Percentiles rank a stretch among this genome's conserved stretches.
Conservation (phyloP, 2,888 invertebrate species). For the Camptogramma bilineatum region DNA sequence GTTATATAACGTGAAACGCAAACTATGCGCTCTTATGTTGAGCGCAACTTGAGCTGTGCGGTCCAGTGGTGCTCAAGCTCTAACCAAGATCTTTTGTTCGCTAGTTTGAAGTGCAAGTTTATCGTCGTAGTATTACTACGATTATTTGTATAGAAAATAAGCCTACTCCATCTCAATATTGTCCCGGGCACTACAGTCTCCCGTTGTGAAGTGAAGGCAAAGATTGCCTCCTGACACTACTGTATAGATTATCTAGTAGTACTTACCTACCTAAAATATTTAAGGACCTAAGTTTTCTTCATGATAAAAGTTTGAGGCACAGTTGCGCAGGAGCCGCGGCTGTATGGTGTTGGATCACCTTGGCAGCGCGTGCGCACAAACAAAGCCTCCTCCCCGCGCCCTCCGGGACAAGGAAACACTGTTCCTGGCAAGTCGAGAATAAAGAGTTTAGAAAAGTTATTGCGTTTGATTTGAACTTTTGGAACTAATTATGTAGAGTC, state of each 20-base stretch:
- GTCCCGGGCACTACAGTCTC: no score
- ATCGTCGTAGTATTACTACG: no score
- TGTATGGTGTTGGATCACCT: constrained; percentile 50
- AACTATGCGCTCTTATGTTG: constrained; percentile 48
- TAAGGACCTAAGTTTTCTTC: no score
- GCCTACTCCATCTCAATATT: no score
- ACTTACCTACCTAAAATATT: no score
- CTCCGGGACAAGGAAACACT: constrained; percentile 65
- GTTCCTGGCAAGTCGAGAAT: constrained; percentile 45
- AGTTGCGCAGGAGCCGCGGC: constrained; percentile 51
- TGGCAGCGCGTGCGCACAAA: constrained; percentile 70
- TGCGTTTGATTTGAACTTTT: not conserved
- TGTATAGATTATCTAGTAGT: no score
- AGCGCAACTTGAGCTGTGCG: constrained; percentile 29
- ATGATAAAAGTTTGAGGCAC: constrained; percentile 58
- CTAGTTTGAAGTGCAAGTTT: not conserved
- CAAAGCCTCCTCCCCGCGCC: constrained; percentile 57
- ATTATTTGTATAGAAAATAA: no score
- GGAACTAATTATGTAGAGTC: not conserved
- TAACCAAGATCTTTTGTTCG: constrained; percentile 1
- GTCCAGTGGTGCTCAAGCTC: constrained; percentile 42
- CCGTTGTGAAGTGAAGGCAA: no score
- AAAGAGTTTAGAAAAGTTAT: not conserved
- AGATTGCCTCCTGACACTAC: no score
- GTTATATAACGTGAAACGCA: constrained; percentile 74